A percentile compares a stretch with the other conserved stretches of the same genome.
These are phyloP conservation scores for Dendroctonus valens DNA, from an alignment of 1,140 invertebrate genomes.

Conservation along the genomic window DNA sequence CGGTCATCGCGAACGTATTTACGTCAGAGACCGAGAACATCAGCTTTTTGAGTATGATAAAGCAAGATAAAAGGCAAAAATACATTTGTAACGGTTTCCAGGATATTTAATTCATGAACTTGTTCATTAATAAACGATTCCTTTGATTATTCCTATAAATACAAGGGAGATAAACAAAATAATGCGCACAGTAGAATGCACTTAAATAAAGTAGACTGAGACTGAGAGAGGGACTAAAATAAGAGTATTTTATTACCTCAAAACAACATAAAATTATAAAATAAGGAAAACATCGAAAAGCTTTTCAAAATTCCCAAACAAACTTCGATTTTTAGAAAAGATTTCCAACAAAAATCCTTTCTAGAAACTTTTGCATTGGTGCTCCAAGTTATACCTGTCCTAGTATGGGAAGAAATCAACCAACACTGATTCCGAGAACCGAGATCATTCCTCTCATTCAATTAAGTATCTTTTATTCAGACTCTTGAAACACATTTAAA, in stretches of 20 bases:
- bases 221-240: no score
- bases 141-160: background rate
- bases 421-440: background rate
- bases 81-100: background rate
- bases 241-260: no score
- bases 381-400: no score
- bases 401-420: no score
- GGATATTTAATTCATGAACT: constrained; percentile 12
- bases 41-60: background rate
- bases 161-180: background rate
- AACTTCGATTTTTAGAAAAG: no score
- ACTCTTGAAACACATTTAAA: constrained; percentile 1
- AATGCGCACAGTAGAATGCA: no score
- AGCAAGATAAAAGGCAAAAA: background rate
- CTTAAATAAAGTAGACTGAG: no score
- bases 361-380: no score
- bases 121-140: background rate
- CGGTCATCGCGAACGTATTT: constrained; percentile 2
- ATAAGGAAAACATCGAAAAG: no score
- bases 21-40: background rate
- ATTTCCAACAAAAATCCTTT: no score
- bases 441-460: constrained; percentile 8
- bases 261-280: no score
- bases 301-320: no score
- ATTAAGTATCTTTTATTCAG: constrained; percentile 5